phyloP scores from a whole-genome alignment of 2,797 vertebrate species.

The Lepus oiostolus region DNA sequence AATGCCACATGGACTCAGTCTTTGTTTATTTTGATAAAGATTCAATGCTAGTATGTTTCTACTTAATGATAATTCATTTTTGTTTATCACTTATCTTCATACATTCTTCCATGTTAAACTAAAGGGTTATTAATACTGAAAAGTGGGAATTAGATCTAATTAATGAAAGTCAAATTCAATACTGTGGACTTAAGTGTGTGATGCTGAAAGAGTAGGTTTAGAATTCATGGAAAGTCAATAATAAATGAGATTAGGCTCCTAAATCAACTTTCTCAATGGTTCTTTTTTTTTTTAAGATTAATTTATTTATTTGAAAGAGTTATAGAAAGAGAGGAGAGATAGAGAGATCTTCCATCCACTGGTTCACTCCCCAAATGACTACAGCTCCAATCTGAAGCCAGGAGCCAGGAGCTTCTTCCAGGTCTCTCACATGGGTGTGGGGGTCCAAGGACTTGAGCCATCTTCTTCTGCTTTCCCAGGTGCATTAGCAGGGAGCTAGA shows the following conservation, averaged over 20 bases:
- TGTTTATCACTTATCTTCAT: conserved; percentile 17
- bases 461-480: too few relatives aligned
- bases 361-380: too few relatives aligned
- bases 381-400: too few relatives aligned
- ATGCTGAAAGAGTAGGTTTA: background rate
- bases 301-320: too few relatives aligned
- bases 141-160: conserved; percentile 4
- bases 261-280: background rate
- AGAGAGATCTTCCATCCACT: too few relatives aligned
- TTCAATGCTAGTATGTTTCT: conserved; percentile 49
- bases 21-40: conserved; percentile 53
- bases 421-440: too few relatives aligned
- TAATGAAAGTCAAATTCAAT: background rate
- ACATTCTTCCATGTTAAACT: conserved; percentile 17
- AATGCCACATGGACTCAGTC: background rate
- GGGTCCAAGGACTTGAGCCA: too few relatives aligned
- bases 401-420: too few relatives aligned
- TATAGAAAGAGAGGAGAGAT: too few relatives aligned
- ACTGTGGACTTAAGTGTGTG: background rate
- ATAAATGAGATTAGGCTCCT: background rate
- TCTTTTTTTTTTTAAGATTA: background rate
- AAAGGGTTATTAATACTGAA: conserved; percentile 14
- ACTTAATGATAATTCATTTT: conserved; percentile 23
- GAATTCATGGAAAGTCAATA: background rate
- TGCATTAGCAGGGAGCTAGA: too few relatives aligned